phyloP scores from a whole-genome alignment of 2,113 vertebrate genomes.

The Neofelis nebulosa region DNA sequence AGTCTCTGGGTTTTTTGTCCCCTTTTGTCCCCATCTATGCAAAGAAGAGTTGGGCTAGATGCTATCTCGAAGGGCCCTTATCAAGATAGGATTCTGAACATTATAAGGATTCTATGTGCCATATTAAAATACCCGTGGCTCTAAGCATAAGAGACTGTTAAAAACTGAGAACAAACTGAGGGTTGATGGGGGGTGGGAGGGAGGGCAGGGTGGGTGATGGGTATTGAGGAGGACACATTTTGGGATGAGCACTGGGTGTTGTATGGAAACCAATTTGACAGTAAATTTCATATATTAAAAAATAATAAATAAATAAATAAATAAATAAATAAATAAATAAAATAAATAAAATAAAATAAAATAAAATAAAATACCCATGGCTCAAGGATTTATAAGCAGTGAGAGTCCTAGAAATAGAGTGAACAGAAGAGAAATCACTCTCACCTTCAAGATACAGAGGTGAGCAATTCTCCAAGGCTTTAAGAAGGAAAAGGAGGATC shows the following conservation, averaged over 20 bases:
- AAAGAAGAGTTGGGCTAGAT: neutral
- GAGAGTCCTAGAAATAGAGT: conserved; percentile 17
- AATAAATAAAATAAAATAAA: no score
- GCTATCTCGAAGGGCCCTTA: neutral
- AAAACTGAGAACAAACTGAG: no score
- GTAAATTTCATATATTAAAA: no score
- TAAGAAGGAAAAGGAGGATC: conserved; percentile 37
- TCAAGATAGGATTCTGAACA: neutral
- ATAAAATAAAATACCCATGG: conserved; percentile 32
- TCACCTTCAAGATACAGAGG: neutral
- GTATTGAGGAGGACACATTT: no score
- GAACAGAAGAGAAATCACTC: neutral
- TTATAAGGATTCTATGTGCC: neutral
- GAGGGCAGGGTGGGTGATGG: no score
- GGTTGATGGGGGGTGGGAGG: no score
- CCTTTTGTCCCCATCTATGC: neutral
- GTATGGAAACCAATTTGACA: no score
- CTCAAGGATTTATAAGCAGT: neutral
- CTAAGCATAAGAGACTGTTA: no score
- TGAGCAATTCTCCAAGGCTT: conserved; percentile 41
- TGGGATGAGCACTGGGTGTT: no score
- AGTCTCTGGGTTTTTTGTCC: neutral
- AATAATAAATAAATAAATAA: no score
- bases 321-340: no score
- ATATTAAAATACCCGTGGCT: conserved; percentile 16